Conservation (phyloP, 2,888 invertebrate species). For the Microplitis manilae region DNA sequence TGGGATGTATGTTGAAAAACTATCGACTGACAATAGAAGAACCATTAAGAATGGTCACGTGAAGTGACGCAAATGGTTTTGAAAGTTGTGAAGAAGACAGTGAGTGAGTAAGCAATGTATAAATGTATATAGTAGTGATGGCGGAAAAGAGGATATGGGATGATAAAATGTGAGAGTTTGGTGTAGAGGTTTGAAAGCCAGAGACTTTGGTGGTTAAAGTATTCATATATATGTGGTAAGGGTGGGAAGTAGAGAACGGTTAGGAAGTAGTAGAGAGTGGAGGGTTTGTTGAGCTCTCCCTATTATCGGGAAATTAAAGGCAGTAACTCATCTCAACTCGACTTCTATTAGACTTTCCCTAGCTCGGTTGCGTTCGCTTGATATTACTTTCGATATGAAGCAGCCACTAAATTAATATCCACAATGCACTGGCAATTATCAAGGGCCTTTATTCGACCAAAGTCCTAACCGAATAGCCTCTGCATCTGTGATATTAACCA, state of each 20-base stretch:
- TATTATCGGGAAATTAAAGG: slow-evolving; percentile 69
- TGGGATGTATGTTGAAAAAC: slow-evolving; percentile 50
- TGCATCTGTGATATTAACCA: slow-evolving; percentile 41
- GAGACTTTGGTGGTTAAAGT: slow-evolving; percentile 33
- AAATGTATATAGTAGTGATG: slow-evolving; percentile 31
- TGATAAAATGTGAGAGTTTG: slow-evolving; percentile 28
- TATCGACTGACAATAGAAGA: slow-evolving; percentile 52
- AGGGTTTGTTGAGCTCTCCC: slow-evolving; percentile 57
- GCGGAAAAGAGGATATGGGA: slow-evolving; percentile 17
- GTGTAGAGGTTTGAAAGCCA: slow-evolving; percentile 8
- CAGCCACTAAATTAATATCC: slow-evolving; percentile 69
- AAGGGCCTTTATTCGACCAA: slow-evolving; percentile 42
- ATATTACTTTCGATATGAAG: slow-evolving; percentile 69
- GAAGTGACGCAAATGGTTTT: slow-evolving; percentile 44
- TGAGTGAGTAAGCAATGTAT: slow-evolving; percentile 43
- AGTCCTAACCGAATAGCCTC: slow-evolving; percentile 34
- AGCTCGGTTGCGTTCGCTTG: slow-evolving; percentile 56
- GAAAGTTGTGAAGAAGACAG: slow-evolving; percentile 3
- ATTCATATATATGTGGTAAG: neutral
- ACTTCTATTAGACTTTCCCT: slow-evolving; percentile 68
- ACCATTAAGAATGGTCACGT: slow-evolving; percentile 56
- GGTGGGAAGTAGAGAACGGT: slow-evolving; percentile 37
- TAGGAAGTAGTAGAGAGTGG: slow-evolving; percentile 42
- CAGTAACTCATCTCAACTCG: slow-evolving; percentile 66
- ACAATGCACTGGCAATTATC: slow-evolving; percentile 68